phyloP scores from a whole-genome alignment of 2,113 vertebrate genomes.

The Hiodon tergisus region DNA sequence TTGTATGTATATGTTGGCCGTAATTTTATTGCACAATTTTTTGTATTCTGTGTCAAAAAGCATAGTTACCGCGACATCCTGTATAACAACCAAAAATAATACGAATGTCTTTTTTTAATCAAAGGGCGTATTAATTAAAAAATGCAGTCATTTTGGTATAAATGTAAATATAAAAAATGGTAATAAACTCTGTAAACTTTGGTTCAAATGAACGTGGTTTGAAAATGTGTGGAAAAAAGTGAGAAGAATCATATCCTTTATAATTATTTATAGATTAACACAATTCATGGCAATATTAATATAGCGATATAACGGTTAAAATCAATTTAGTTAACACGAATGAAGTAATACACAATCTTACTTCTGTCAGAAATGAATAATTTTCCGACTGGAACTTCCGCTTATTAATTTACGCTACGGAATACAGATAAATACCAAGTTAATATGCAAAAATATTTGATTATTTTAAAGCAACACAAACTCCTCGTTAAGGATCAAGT shows the following conservation, averaged over 20 bases:
- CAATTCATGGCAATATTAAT: background rate
- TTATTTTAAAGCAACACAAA: conserved; percentile 8
- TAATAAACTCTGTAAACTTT: background rate
- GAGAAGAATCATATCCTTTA: background rate
- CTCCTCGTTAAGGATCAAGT: background rate
- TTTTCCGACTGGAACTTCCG: conserved; percentile 1
- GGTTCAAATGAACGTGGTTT: background rate
- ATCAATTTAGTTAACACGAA: too few relatives aligned
- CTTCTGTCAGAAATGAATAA: conserved; percentile 18
- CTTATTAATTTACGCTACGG: conserved; percentile 14
- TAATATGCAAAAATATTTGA: conserved; percentile 19
- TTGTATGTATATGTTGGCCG: too few relatives aligned
- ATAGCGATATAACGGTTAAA: background rate
- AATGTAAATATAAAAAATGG: background rate
- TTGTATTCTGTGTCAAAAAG: too few relatives aligned
- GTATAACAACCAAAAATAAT: too few relatives aligned
- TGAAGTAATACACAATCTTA: background rate
- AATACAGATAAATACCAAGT: conserved; percentile 4
- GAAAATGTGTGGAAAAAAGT: background rate
- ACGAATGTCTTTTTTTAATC: background rate
- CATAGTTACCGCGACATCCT: background rate
- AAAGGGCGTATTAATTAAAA: background rate
- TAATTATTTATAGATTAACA: background rate
- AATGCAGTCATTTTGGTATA: background rate
- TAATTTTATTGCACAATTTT: too few relatives aligned